Base-by-base conservation (phyloP, 2,113 vertebrate genomes). In the Proterorhinus semilunaris region DNA sequence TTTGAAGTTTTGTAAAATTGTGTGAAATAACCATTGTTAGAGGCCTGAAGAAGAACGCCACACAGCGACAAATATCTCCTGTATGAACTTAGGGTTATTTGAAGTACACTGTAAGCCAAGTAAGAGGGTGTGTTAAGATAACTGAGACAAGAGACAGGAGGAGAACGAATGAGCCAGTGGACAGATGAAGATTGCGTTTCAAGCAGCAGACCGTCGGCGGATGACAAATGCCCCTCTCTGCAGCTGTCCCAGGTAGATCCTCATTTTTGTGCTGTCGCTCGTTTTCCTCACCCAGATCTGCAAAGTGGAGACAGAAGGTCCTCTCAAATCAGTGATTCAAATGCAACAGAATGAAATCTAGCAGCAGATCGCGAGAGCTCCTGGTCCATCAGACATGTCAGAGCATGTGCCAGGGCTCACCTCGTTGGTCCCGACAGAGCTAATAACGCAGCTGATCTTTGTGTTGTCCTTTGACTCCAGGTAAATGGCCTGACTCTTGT, bases 261-360 rank as follows among this genome's bases (percentile, higher is more conserved):
- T 92, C 96, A 99, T 97, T 90, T 99, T 99, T 5, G 97, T 99
- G 85, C 98, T 99, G 93, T 99, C 98, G 0, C 96, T 99, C 1
- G 96, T 98, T 89, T 99, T 99, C 83, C 98, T 95, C 90, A 99
- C 98, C 98, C 98, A 99, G 79, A 99, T 96, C 98, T 99, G 67
- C 59, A 55, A 69, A 73, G 58, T 21, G 49, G 61, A 58, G 8
- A 72, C 15, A 52, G 11, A 65, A 27, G 17, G 5, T 27, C 15
- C 6, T 5, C 8, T 76, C 73, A 67, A 17, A 12, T 6, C 0
- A 13, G 42, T 13, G 36, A 48, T 54, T 62, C 13, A 46, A 6
- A 65, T 15, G 48, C 5, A 10, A 54, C 10, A 13, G 2, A 13
- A 36, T 59, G 3, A 8, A 48, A 63, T 59, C 53, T 6, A 65